Conservation (phyloP, 1,140 invertebrate species). For the Drosophila insularis region DNA sequence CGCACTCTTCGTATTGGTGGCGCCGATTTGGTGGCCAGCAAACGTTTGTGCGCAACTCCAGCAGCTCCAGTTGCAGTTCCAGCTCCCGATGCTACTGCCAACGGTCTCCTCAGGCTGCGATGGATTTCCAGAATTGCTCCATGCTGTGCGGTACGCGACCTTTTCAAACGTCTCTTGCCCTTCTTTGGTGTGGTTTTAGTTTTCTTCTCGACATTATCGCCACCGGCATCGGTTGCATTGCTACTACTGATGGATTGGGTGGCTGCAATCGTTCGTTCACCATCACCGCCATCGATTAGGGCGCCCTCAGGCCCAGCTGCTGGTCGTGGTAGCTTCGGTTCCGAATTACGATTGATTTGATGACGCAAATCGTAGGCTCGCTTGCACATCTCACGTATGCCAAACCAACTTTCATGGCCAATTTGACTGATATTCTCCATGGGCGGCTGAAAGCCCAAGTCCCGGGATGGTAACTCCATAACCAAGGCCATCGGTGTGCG, state of each 20-base stretch:
- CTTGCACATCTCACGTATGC: slow-evolving; percentile 80
- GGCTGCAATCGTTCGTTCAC: not conserved
- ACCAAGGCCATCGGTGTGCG: slow-evolving; percentile 87
- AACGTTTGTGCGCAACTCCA: not conserved
- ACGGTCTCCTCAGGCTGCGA: not conserved
- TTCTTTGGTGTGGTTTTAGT: slow-evolving; percentile 37
- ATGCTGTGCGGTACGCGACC: slow-evolving; percentile 28
- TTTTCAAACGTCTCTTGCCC: slow-evolving; percentile 47
- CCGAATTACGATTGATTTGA: slow-evolving; percentile 44
- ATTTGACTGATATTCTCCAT: slow-evolving; percentile 85
- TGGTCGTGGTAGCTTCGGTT: slow-evolving; percentile 39
- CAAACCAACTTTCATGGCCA: slow-evolving; percentile 84
- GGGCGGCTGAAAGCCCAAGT: slow-evolving; percentile 86
- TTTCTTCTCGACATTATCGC: not conserved
- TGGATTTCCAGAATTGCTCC: slow-evolving; percentile 40
- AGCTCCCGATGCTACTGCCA: not conserved
- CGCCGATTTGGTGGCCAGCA: slow-evolving; percentile 18
- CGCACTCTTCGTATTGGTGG: slow-evolving; percentile 3
- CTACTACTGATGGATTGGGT: not conserved
- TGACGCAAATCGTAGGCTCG: slow-evolving; percentile 56
- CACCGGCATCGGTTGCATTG: not conserved
- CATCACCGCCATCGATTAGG: not conserved
- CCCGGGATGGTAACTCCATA: slow-evolving; percentile 86
- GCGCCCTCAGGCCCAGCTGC: too few relatives aligned
- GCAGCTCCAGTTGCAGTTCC: not conserved